phyloP scores from a whole-genome alignment of 2,113 vertebrate species.

The Oreochromis niloticus region DNA sequence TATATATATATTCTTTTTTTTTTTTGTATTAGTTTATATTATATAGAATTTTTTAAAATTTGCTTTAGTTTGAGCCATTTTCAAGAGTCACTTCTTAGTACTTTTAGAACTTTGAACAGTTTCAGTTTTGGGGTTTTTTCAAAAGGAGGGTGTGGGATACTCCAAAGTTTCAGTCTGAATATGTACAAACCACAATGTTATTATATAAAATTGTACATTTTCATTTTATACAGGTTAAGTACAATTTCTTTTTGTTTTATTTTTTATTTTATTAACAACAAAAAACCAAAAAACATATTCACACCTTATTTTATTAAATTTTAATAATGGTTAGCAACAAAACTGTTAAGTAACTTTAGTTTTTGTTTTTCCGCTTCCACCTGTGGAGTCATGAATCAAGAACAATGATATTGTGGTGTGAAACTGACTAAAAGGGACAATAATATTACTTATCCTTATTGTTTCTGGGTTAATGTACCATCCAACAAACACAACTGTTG shows the following conservation, averaged over 20 bases:
- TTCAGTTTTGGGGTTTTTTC: fast-evolving
- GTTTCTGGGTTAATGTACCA: not conserved
- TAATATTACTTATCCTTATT: fast-evolving
- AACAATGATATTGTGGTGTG: fast-evolving
- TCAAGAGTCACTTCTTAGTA: not conserved
- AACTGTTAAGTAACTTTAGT: not conserved
- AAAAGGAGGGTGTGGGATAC: not conserved
- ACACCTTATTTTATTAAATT: not conserved
- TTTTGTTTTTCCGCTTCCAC: not conserved
- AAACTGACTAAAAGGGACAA: not conserved
- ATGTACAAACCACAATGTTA: not conserved
- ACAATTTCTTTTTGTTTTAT: not conserved
- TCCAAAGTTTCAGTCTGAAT: not conserved
- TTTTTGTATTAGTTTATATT: not conserved
- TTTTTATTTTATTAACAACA: not conserved
- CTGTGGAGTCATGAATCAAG: not conserved
- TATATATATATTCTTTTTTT: no score
- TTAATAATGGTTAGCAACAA: fast-evolving
- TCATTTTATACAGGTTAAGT: not conserved
- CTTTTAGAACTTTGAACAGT: not conserved
- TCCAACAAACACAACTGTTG: not conserved
- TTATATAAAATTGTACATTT: not conserved
- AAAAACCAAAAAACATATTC: not conserved
- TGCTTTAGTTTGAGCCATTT: not conserved
- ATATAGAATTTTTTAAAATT: fast-evolving